These are phyloP conservation scores for Myotis myotis DNA, from an alignment of 2,797 vertebrate species.

Conservation along the genomic window DNA sequence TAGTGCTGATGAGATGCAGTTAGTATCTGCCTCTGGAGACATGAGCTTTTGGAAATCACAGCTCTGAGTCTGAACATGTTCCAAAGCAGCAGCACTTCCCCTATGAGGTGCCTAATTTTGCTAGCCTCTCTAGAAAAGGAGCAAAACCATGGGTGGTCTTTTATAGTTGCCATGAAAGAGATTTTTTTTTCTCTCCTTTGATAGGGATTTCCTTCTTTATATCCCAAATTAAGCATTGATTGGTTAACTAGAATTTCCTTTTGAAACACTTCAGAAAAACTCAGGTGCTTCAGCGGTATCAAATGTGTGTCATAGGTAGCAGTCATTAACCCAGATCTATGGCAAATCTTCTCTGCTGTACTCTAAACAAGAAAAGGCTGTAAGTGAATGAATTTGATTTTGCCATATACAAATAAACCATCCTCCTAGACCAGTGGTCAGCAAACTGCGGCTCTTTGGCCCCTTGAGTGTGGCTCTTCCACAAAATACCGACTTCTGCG, in stretches of 20 bases:
- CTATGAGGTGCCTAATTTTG: neutral
- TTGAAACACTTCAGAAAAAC: neutral
- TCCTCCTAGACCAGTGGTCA: neutral
- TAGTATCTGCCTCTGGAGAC: neutral
- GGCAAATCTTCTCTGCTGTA: neutral
- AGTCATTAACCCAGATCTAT: neutral
- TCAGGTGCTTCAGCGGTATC: neutral
- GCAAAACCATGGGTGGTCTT: neutral
- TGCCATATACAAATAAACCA: neutral
- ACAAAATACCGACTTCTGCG: no score
- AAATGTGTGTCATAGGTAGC: neutral
- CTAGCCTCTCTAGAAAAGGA: neutral
- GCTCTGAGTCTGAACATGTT: neutral
- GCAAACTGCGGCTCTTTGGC: no score
- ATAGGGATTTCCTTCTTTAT: neutral
- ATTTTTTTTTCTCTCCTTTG: conserved; percentile 10
- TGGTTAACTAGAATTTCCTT: conserved; percentile 2
- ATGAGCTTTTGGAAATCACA: neutral
- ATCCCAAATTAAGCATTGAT: conserved; percentile 2
- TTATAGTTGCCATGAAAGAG: neutral
- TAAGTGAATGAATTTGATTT: neutral
- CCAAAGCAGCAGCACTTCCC: neutral
- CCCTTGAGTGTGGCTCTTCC: no score
- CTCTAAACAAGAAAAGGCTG: neutral
- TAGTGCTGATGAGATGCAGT: neutral